Evolutionary conservation across 2,797 vertebrate genomes (phyloP).

Genomic region (Oryzias sinensis): DNA sequence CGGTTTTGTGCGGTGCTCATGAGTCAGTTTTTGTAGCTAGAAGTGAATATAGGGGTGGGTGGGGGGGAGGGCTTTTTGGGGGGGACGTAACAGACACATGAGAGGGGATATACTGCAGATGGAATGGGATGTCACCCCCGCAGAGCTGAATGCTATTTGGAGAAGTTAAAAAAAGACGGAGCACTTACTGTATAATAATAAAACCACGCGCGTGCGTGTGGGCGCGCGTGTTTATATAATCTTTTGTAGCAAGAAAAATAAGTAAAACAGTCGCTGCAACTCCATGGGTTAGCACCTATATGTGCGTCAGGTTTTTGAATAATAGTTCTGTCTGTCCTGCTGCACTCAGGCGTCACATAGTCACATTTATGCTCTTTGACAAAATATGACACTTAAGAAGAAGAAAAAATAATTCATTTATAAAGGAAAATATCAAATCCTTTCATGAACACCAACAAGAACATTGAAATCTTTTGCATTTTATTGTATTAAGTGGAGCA

Average conservation of each 20-base stretch:
- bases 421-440: too few species aligned
- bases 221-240: constrained; percentile 47
- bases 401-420: too few species aligned
- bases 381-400: constrained; percentile 64
- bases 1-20: too few species aligned
- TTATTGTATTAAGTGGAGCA: constrained; percentile 4
- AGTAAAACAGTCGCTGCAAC: constrained; percentile 4
- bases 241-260: constrained; percentile 19
- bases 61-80: too few species aligned
- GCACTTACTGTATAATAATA: constrained; percentile 59
- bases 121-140: constrained; percentile 22
- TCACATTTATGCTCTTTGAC: constrained; percentile 63
- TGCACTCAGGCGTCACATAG: constrained; percentile 43
- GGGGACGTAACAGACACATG: constrained; percentile 39
- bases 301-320: constrained; percentile 41
- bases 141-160: constrained; percentile 61
- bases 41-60: too few species aligned
- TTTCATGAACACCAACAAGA: too few species aligned
- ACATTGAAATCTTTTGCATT: constrained; percentile 4
- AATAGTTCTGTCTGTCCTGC: constrained; percentile 65
- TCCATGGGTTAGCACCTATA: constrained; percentile 4
- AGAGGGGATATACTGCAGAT: constrained; percentile 38
- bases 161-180: constrained; percentile 44
- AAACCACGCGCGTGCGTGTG: constrained; percentile 15
- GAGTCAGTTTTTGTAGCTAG: too few species aligned